Conservation (phyloP, 2,888 invertebrate genomes). For the Heteromurus nitidus region DNA sequence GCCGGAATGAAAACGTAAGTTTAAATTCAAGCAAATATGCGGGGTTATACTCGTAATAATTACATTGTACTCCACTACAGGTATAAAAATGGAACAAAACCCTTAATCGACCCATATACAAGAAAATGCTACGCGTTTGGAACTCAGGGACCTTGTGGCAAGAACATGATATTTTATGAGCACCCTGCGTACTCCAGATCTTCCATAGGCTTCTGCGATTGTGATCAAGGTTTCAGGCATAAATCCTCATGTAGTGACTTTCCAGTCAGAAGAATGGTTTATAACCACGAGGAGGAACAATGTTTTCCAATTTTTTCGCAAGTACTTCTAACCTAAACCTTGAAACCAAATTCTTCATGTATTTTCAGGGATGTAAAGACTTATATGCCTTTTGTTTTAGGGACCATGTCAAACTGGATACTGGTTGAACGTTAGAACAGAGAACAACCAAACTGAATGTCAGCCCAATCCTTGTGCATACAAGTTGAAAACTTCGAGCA, state of each 20-base stretch:
- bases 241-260: slow-evolving; percentile 39
- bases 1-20: too few relatives aligned
- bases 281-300: slow-evolving; percentile 6
- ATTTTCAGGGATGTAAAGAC: too few relatives aligned
- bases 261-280: slow-evolving; percentile 55
- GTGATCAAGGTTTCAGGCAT: slow-evolving; percentile 57
- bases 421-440: slow-evolving; percentile 48
- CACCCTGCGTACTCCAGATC: slow-evolving; percentile 34
- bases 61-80: neutral
- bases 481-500: neutral
- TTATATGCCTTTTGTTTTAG: too few relatives aligned
- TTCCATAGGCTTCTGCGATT: slow-evolving; percentile 63
- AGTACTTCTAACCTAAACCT: slow-evolving; percentile 26
- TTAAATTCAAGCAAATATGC: too few relatives aligned
- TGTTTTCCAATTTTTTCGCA: slow-evolving; percentile 63
- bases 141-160: slow-evolving; percentile 52
- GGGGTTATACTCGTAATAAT: too few relatives aligned
- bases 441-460: slow-evolving; percentile 1
- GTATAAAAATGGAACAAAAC: neutral
- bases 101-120: slow-evolving; percentile 15
- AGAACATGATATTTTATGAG: slow-evolving; percentile 61
- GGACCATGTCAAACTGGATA: slow-evolving; percentile 50
- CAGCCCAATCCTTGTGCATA: slow-evolving; percentile 46
- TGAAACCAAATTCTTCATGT: too few relatives aligned
- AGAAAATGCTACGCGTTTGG: slow-evolving; percentile 43